These are phyloP conservation scores for Erebia palarica DNA, from an alignment of 2,888 invertebrate species.

Conservation along the genomic window DNA sequence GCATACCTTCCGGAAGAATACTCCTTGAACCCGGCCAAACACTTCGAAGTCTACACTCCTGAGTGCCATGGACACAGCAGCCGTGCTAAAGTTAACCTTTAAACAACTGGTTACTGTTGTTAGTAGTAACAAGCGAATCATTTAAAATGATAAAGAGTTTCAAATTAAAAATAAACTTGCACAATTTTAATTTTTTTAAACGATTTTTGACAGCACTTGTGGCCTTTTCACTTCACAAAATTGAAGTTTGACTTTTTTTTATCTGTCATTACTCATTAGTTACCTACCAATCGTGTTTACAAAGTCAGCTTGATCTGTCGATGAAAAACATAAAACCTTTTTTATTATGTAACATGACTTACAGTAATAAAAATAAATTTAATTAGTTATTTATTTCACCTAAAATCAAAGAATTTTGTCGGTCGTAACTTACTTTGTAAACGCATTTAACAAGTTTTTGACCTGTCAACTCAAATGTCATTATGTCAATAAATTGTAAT, in stretches of 20 bases:
- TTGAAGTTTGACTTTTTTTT: too few relatives aligned
- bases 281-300: too few relatives aligned
- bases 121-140: conserved; percentile 58
- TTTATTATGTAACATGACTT: too few relatives aligned
- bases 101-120: conserved; percentile 50
- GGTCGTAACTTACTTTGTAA: neutral
- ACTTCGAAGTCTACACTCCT: conserved; percentile 82
- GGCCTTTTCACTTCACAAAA: too few relatives aligned
- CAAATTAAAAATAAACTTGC: neutral
- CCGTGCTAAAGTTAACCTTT: conserved; percentile 41
- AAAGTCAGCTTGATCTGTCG: too few relatives aligned
- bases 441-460: neutral
- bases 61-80: conserved; percentile 50
- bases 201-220: too few relatives aligned
- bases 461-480: conserved; percentile 14
- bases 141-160: conserved; percentile 39
- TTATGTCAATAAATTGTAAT: neutral
- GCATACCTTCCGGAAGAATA: conserved; percentile 84
- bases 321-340: too few relatives aligned
- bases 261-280: too few relatives aligned
- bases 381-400: neutral
- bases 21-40: conserved; percentile 84
- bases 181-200: too few relatives aligned
- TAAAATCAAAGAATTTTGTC: neutral
- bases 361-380: neutral